Evolutionary conservation across 2,113 vertebrate species (phyloP).

Genomic region (Trinectes maculatus): DNA sequence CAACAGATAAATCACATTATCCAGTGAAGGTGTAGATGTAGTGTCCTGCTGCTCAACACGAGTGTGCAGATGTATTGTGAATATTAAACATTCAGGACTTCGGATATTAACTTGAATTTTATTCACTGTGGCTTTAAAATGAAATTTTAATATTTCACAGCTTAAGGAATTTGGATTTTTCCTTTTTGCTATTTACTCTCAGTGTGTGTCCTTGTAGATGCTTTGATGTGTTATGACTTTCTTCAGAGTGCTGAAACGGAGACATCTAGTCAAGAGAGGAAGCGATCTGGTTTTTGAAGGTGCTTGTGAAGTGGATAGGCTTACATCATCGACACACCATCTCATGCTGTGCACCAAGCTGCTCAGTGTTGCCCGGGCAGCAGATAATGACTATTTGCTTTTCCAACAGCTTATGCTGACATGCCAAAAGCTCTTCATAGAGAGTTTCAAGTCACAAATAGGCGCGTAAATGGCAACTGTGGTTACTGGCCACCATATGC

Average conservation of each 20-base stretch:
- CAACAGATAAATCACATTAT: constrained; percentile 15
- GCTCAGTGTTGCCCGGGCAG: constrained; percentile 58
- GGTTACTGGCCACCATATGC: constrained; percentile 36
- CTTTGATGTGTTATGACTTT: constrained; percentile 12
- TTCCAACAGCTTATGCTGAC: constrained; percentile 70
- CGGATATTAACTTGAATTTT: not conserved
- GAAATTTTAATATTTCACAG: not conserved
- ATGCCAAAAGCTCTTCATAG: constrained; percentile 56
- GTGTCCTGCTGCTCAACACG: too few relatives aligned
- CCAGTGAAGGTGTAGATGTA: too few relatives aligned
- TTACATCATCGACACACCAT: constrained; percentile 57
- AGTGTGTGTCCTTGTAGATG: not conserved
- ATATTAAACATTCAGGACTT: not conserved
- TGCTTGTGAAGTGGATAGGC: constrained; percentile 53
- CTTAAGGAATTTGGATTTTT: not conserved
- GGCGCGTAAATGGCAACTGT: constrained; percentile 23
- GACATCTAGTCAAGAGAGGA: constrained; percentile 21
- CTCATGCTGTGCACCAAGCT: constrained; percentile 69
- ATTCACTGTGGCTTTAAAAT: not conserved
- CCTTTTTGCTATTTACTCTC: not conserved
- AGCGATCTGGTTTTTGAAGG: constrained; percentile 44
- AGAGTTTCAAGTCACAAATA: constrained; percentile 40
- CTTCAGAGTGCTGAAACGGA: constrained; percentile 3
- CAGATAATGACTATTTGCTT: constrained; percentile 71
- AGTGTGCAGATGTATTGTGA: not conserved